A percentile compares a stretch with the other conserved stretches of the same genome.
phyloP scores from a whole-genome alignment of 1,140 invertebrate species.

The Drosophila virilis region DNA sequence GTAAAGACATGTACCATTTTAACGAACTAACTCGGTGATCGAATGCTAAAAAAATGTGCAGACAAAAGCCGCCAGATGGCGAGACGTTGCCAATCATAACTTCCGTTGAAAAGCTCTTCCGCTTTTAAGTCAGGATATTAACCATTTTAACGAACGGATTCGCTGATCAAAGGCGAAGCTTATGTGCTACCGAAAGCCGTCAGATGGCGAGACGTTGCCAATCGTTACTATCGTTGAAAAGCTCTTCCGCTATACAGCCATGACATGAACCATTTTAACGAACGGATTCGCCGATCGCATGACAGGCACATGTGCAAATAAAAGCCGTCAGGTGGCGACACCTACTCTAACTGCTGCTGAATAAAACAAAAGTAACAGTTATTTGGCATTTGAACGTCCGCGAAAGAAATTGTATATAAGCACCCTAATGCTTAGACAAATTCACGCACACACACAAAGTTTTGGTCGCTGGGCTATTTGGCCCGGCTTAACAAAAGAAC shows the following conservation, averaged over 20 bases:
- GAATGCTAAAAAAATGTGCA: not conserved
- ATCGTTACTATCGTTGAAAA: not conserved
- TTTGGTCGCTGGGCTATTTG: not conserved
- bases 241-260: not conserved
- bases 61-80: not conserved
- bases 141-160: not conserved
- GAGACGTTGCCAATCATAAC: not conserved
- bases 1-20: not conserved
- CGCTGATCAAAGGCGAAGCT: not conserved
- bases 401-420: not conserved
- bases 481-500: constrained; percentile 53
- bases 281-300: not conserved
- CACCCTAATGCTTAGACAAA: not conserved
- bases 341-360: not conserved
- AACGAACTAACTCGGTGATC: not conserved
- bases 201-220: not conserved
- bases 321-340: constrained; percentile 7
- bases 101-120: not conserved
- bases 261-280: not conserved
- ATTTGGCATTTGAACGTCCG: not conserved
- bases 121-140: not conserved
- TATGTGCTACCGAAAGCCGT: not conserved
- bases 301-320: not conserved
- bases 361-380: not conserved
- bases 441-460: constrained; percentile 1